phyloP scores from a whole-genome alignment of 2,797 vertebrate species.

The Gobio occitaniae region DNA sequence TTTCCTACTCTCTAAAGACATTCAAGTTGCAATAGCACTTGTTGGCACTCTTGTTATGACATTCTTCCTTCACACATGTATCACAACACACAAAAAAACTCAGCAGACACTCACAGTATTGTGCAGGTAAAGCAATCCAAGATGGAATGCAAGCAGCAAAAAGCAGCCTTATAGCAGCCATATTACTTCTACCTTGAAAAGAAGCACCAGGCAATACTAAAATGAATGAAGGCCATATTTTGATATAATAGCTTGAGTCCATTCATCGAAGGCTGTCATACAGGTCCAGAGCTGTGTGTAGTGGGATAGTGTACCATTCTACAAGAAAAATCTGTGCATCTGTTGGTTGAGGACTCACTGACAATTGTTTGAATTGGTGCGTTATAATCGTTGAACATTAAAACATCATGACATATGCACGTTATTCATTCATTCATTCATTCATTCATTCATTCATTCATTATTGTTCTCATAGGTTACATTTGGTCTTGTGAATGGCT shows the following conservation, averaged over 20 bases:
- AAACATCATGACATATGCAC: background rate
- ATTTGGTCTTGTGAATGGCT: background rate
- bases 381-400: background rate
- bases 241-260: background rate
- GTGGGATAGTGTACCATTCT: background rate
- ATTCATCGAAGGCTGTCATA: background rate
- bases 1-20: conserved; percentile 26
- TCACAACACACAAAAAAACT: background rate
- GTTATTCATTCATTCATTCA: background rate
- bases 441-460: background rate
- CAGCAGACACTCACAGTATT: background rate
- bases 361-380: background rate
- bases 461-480: background rate
- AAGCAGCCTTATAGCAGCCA: background rate
- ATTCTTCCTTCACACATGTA: background rate
- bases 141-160: background rate
- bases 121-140: background rate
- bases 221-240: background rate
- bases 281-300: background rate
- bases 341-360: background rate
- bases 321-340: background rate
- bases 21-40: conserved; percentile 30
- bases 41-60: conserved; percentile 1
- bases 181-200: background rate
- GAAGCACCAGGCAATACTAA: background rate